Conservation (phyloP, 2,113 vertebrate species). For the Zingel zingel region DNA sequence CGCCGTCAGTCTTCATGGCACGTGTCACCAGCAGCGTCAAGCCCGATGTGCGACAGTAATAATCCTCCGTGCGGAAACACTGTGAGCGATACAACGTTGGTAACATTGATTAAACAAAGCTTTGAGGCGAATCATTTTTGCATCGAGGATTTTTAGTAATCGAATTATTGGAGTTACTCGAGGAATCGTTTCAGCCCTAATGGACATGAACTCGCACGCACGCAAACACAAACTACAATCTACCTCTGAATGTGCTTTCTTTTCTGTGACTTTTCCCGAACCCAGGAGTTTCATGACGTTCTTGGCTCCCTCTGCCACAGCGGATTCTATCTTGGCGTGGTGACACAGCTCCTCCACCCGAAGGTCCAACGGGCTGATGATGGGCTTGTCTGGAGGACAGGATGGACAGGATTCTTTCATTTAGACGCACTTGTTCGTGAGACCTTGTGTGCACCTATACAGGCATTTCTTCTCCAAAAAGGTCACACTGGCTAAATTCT, state of each 20-base stretch:
- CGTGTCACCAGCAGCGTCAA: too few species aligned
- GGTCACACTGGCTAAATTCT: not conserved
- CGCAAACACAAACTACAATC: conserved; percentile 7
- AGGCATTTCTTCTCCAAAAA: not conserved
- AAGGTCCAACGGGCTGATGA: conserved; percentile 97
- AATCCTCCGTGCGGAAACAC: too few species aligned
- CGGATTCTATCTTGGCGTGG: conserved; percentile 98
- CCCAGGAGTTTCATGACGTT: conserved; percentile 99
- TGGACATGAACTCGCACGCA: not conserved
- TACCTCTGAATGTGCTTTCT: conserved; percentile 98
- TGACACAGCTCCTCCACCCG: conserved; percentile 98
- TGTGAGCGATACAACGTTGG: too few species aligned
- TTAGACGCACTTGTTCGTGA: not conserved
- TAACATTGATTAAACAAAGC: too few species aligned
- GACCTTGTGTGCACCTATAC: not conserved
- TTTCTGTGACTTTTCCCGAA: conserved; percentile 96
- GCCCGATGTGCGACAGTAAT: too few species aligned
- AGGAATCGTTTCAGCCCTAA: not conserved
- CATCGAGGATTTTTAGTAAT: too few species aligned
- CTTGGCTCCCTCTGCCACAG: conserved; percentile 98
- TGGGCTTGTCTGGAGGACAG: conserved; percentile 88
- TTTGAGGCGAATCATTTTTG: too few species aligned
- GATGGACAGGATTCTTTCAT: not conserved
- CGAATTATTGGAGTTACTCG: too few species aligned
- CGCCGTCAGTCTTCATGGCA: too few species aligned